Conservation (phyloP, 2,797 vertebrate genomes). For the Eidolon dupreanum region DNA sequence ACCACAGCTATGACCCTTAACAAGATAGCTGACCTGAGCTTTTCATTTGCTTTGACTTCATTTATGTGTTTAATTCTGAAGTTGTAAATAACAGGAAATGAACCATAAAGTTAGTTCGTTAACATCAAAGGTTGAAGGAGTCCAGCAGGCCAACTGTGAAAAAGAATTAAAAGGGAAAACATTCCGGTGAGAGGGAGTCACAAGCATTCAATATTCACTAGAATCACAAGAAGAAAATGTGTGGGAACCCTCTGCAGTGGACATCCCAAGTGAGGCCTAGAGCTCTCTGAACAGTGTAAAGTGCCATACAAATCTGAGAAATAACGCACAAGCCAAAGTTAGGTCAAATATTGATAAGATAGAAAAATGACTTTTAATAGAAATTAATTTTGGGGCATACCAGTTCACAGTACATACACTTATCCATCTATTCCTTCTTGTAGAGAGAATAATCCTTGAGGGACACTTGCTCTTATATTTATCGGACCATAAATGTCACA, state of each 20-base stretch:
- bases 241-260: slow-evolving; percentile 26
- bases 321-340: not conserved
- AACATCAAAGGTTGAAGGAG: slow-evolving; percentile 72
- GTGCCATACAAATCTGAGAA: slow-evolving; percentile 14
- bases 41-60: slow-evolving; percentile 69
- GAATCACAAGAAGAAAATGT: slow-evolving; percentile 41
- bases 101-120: slow-evolving; percentile 39
- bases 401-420: not conserved
- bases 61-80: slow-evolving; percentile 62
- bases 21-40: slow-evolving; percentile 1
- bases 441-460: slow-evolving; percentile 10
- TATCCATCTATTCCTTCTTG: not conserved
- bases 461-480: not conserved
- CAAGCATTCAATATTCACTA: slow-evolving; percentile 16
- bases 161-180: slow-evolving; percentile 69
- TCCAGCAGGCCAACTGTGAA: slow-evolving; percentile 55
- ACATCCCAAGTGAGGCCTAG: not conserved
- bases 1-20: slow-evolving; percentile 40
- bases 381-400: not conserved
- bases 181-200: slow-evolving; percentile 65
- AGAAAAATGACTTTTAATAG: not conserved
- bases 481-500: not conserved
- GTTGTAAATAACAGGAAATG: slow-evolving; percentile 72
- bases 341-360: not conserved
- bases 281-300: not conserved